Base-by-base conservation (phyloP, 92 coral and sea anemone genomes). In the Palythoa heliodiscus region DNA sequence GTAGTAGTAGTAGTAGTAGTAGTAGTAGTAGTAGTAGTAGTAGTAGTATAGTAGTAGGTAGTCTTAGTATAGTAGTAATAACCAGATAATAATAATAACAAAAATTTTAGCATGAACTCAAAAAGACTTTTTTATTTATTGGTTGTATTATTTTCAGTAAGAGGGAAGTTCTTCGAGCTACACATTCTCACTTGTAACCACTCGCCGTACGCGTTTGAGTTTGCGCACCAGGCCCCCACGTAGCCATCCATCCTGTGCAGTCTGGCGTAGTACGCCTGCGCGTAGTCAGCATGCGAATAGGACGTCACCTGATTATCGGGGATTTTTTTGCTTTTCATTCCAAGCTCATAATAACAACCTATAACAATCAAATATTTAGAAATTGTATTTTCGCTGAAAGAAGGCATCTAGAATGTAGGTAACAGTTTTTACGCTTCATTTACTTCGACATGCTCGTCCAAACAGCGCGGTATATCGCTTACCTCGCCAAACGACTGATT, bases 181-280 rank as follows among this genome's bases (percentile, higher is more conserved):
- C 50, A 2, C 77, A 22, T 6, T 7, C 61, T 15, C 72, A 94
- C 98, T 95, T 90, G 92, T 13, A 94, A 78, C 90, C 90, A 94
- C 82, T 94, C 91, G 13, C 93, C 92, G 15, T 73, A 86, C 3
- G 89, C 29, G 60, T 78, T 90, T 40, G 85, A 77, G 25, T 58
- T 37, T 73, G 98, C 92, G 74, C 98, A 94, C 98, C 98, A 94
- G 13, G 98, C 98, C 16, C 95, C 98, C 25, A 70, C 74, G 37
- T 79, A 20, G 11, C 98, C 98, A 19, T 89, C 72, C 67, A 82
- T 77, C 35, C 87, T 88, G 68, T 92, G 98, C 60, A 94, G 76
- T 73, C 98, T 82, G 72, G 89, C 98, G 63, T 91, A 94, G 57
- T 90, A 55, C 5, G 98, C 92, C 35, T 94, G 57, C 29, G 86